Percentiles rank a stretch among this genome's conserved stretches.
Evolutionary conservation across 1,140 invertebrate genomes (phyloP).

Genomic region (Portunus trituberculatus): DNA sequence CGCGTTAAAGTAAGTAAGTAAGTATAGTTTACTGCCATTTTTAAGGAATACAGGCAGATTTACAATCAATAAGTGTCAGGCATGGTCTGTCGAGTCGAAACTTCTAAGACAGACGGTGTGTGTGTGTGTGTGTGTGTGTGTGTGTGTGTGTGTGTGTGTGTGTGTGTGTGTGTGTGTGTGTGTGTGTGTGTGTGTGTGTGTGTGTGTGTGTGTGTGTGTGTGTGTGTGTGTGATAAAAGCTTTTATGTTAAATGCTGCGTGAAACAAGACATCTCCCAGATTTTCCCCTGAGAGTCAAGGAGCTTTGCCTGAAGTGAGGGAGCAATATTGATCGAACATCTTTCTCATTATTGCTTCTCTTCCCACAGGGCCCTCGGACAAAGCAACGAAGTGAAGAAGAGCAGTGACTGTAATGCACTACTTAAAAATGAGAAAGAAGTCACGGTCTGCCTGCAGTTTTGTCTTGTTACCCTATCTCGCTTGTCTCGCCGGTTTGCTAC

Average conservation of each 20-base stretch:
- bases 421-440: neutral
- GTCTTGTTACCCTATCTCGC: neutral
- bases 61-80: too few relatives aligned
- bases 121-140: too few relatives aligned
- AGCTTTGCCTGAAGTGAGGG: too few relatives aligned
- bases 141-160: slow-evolving; percentile 6
- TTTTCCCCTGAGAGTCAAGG: neutral
- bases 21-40: too few relatives aligned
- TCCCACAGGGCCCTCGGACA: neutral
- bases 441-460: neutral
- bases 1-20: too few relatives aligned
- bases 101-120: too few relatives aligned
- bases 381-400: neutral
- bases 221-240: too few relatives aligned
- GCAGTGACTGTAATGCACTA: neutral
- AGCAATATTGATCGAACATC: neutral
- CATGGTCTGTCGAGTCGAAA: too few relatives aligned
- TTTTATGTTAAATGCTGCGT: neutral
- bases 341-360: neutral
- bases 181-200: neutral
- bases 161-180: slow-evolving; percentile 6
- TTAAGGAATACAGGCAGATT: too few relatives aligned
- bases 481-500: neutral
- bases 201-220: too few relatives aligned
- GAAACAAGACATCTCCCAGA: neutral